Percentiles rank a stretch among this genome's conserved stretches.
These are phyloP conservation scores for Pyrochroa serraticornis DNA, from an alignment of 2,888 invertebrate species.

Conservation along the genomic window DNA sequence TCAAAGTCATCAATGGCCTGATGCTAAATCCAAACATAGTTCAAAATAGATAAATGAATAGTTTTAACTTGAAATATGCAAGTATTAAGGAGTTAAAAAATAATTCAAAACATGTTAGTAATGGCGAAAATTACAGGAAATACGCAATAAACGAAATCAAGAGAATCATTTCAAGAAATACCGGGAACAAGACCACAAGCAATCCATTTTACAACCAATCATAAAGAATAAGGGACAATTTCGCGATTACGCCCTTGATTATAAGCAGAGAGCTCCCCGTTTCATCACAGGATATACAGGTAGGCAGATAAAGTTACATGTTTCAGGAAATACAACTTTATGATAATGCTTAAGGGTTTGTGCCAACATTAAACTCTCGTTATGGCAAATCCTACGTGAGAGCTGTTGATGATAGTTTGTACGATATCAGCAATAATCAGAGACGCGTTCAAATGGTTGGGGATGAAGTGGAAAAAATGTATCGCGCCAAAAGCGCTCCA, in stretches of 20 bases:
- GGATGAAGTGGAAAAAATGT: conserved; percentile 57
- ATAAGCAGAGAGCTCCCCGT: conserved; percentile 59
- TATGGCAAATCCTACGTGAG: conserved; percentile 67
- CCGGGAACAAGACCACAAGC: conserved; percentile 61
- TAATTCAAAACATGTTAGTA: no score
- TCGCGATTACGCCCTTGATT: conserved; percentile 56
- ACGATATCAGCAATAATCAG: conserved; percentile 55
- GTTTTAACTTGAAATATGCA: no score
- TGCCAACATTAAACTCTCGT: conserved; percentile 72
- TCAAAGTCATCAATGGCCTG: no score
- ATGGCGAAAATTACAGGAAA: conserved; percentile 49
- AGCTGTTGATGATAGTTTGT: conserved; percentile 67
- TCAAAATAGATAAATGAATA: no score
- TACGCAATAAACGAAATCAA: conserved; percentile 59
- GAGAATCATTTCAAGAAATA: conserved; percentile 62
- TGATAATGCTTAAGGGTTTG: conserved; percentile 59
- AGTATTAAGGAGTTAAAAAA: no score
- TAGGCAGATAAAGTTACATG: conserved; percentile 33
- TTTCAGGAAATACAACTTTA: conserved; percentile 6
- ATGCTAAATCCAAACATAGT: no score
- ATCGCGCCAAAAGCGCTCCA: conserved; percentile 63
- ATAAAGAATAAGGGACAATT: conserved; percentile 48
- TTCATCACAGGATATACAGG: conserved; percentile 76
- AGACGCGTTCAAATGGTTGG: conserved; percentile 12
- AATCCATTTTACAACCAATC: conserved; percentile 45